These are phyloP conservation scores for Cephus pygmeus DNA, from an alignment of 2,888 invertebrate species.

Conservation along the genomic window DNA sequence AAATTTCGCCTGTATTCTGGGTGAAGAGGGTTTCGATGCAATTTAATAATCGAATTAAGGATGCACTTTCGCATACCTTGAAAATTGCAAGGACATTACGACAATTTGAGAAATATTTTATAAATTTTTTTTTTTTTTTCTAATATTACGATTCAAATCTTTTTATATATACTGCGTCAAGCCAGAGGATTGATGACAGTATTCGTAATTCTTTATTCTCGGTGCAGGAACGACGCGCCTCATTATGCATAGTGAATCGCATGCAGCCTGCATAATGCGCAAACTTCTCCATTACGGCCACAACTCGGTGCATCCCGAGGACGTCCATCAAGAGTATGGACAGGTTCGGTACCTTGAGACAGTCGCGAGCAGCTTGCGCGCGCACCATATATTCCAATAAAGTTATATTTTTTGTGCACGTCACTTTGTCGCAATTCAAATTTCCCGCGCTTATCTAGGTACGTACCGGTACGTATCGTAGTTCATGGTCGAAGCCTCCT, in stretches of 20 bases:
- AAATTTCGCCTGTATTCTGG: not conserved
- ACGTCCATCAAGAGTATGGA: not conserved
- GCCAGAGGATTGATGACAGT: conserved; percentile 37
- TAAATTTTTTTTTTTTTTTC: not conserved
- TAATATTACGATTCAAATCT: not conserved
- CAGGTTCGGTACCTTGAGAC: not conserved
- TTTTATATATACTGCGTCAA: not conserved
- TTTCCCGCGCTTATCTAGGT: not conserved
- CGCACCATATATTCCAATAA: not conserved
- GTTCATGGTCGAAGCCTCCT: not conserved
- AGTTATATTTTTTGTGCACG: not conserved
- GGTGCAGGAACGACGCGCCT: conserved; percentile 58
- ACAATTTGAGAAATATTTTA: not conserved
- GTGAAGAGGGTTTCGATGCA: not conserved
- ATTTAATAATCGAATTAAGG: not conserved
- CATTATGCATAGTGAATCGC: conserved; percentile 65
- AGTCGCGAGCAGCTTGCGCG: not conserved
- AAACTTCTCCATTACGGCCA: conserved; percentile 62
- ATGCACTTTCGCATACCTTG: not conserved
- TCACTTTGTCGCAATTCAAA: not conserved
- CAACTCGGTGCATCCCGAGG: not conserved
- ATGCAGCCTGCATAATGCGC: conserved; percentile 65
- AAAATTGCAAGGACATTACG: not conserved
- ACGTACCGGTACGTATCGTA: not conserved
- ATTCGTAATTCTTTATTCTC: conserved; percentile 57